Base-by-base conservation (phyloP, 2,888 invertebrate species). In the Synanthedon tipuliformis region DNA sequence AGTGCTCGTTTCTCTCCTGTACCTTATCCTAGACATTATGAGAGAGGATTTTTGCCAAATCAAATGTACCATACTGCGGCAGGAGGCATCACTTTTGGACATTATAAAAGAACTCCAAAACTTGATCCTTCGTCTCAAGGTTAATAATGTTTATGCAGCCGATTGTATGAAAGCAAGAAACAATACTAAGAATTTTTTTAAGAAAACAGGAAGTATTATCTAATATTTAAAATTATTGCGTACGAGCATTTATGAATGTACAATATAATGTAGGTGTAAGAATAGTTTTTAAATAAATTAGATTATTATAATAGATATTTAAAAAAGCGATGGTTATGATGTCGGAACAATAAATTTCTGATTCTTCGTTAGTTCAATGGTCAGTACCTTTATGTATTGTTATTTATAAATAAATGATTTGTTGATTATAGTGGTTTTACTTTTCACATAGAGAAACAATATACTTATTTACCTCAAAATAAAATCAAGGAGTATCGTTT, bases 11-110 rank as follows among this genome's bases (percentile, higher is more conserved):
- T 73, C 45, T 60, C 71, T 2, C 65, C 60, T 53, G 56, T 67
- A 1, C 63, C 69, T 3, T 52, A 64, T 8, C 80, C 83, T 1
- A 72, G 78, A 52, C 75, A 81, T 57, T 81, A 70, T 50, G 87
- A 88, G 57, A 64, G 81, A 61, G 88, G 88, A 1, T 88, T 88
- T 57, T 67, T 86, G 5, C 88, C 88, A 1, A 88, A 88, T 56
- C 88, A 88, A 61, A 81, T 88, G 77, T 88, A 83, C 53, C 81
- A 85, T 16, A 88, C 87, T 0, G 81, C 74, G 0, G 74, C 70
- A 1, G 88, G 88, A 4, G 86, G 85, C 7, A 65, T 83, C 11
- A 78, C 82, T 4, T 88, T 66, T 56, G 84, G 83, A n/a, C 86
- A 86, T 57, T 78, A 78, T 55, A 87, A 86, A 68, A 72, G 86